phyloP scores from a whole-genome alignment of 2,797 vertebrate species.

The Paedocypris micromegethes region DNA sequence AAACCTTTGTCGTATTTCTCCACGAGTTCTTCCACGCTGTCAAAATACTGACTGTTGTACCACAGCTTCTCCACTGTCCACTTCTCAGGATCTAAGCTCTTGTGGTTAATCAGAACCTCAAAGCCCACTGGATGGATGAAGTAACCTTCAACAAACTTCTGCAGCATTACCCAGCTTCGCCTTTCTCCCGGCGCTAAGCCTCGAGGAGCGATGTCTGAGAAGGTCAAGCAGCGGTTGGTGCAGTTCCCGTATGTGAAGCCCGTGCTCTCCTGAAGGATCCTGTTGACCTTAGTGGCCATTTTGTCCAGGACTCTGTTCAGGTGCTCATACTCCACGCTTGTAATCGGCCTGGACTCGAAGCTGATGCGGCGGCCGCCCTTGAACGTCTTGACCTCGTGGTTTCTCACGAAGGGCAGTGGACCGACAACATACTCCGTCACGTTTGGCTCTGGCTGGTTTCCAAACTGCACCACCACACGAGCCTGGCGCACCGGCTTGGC shows the following conservation, averaged over 20 bases:
- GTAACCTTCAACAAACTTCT: slow-evolving; percentile 80
- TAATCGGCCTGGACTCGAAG: slow-evolving; percentile 76
- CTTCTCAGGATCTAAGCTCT: slow-evolving; percentile 60
- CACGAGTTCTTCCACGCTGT: slow-evolving; percentile 73
- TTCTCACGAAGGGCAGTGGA: slow-evolving; percentile 73
- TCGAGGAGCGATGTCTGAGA: slow-evolving; percentile 79
- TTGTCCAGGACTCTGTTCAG: slow-evolving; percentile 53
- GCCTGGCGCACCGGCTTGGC: slow-evolving; percentile 74
- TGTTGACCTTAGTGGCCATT: slow-evolving; percentile 59
- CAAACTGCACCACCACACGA: slow-evolving; percentile 78
- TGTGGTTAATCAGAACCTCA: slow-evolving; percentile 83
- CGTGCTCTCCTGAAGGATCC: slow-evolving; percentile 69
- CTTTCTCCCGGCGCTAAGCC: slow-evolving; percentile 79
- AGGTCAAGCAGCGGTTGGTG: slow-evolving; percentile 72
- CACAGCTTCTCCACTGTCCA: slow-evolving; percentile 81
- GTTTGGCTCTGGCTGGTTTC: slow-evolving; percentile 71
- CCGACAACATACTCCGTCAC: slow-evolving; percentile 83
- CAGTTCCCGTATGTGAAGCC: slow-evolving; percentile 79
- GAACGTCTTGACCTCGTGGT: slow-evolving; percentile 55
- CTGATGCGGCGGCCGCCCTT: slow-evolving; percentile 46
- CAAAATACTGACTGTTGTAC: slow-evolving; percentile 83
- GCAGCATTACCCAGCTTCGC: slow-evolving; percentile 81
- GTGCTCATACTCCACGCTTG: slow-evolving; percentile 65
- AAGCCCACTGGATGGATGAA: slow-evolving; percentile 89
- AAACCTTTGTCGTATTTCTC: slow-evolving; percentile 63